Base-by-base conservation (phyloP, 2,888 invertebrate species). In the Chalcis sispes region DNA sequence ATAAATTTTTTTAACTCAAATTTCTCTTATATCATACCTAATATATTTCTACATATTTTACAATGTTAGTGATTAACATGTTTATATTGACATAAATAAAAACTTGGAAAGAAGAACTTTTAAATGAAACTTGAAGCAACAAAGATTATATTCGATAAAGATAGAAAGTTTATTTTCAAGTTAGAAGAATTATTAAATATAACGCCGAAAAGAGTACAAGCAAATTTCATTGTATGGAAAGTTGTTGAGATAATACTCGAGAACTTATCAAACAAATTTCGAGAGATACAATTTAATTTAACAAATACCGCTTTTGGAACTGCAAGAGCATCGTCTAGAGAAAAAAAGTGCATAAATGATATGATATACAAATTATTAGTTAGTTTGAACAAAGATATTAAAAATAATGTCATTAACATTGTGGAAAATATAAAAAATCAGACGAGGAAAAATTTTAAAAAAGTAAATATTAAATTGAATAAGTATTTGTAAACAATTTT, bases 171-270 rank as follows among this genome's bases (percentile, higher is more conserved):
- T n/a, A n/a, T n/a, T n/a, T n/a, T n/a, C n/a, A n/a, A n/a, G 15
- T 18, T 97, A 36, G 94, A 94, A 87, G 91, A 88, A 58, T 82
- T 93, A 7, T 84, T 93, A 59, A 87, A 89, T 42, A 86, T 84
- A 23, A 92, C 92, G 0, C 90, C 92, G 1, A 93, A 92, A 82
- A 89, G 95, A 80, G 90, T 92, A 5, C 91, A 94, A 82, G 96
- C 97, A 4, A 98, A 98, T 90, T 98, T 98, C 85, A 93, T 96
- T 83, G 93, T 97, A 92, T 98, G 98, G 97, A 92, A 97, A 70
- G n/a, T 61, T 4, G n/a, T 66, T 18, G 4, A 18, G 54, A 72
- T 0, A 42, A 29, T 5, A 46, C 42, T 13, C 62, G n/a, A 29
- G 1, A 10, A 56, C 2, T 42, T 72, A 5, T 42, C 27, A 4